These are phyloP conservation scores for Scaptomyza polygonia DNA, from an alignment of 2,888 invertebrate species.

Conservation along the genomic window DNA sequence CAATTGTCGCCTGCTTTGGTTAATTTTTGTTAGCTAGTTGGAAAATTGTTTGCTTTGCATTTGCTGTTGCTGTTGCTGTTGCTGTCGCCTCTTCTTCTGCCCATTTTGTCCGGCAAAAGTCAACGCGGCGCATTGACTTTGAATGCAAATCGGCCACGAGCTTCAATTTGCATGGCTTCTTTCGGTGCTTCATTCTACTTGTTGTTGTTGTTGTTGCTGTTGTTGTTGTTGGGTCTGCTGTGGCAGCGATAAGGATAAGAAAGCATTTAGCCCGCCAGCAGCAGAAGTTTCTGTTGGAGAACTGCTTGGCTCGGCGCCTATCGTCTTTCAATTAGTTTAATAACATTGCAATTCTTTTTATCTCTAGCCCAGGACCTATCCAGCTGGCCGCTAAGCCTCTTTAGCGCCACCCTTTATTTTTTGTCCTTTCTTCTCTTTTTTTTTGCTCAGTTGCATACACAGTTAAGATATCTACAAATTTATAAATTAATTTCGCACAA, in stretches of 20 bases:
- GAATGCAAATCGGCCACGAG: slow-evolving; percentile 71
- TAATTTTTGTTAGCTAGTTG: slow-evolving; percentile 51
- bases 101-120: slow-evolving; percentile 59
- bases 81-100: slow-evolving; percentile 1
- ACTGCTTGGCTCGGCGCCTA: slow-evolving; percentile 56
- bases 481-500: slow-evolving; percentile 23
- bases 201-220: slow-evolving; percentile 18
- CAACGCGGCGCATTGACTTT: slow-evolving; percentile 72
- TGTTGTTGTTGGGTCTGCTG: slow-evolving; percentile 46
- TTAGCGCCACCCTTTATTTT: slow-evolving; percentile 27
- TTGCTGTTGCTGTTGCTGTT: slow-evolving; percentile 33
- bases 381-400: slow-evolving; percentile 51
- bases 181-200: slow-evolving; percentile 8
- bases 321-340: slow-evolving; percentile 80
- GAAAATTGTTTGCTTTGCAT: slow-evolving; percentile 70
- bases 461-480: not conserved
- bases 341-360: slow-evolving; percentile 71
- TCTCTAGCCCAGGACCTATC: slow-evolving; percentile 54
- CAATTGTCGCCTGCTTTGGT: slow-evolving; percentile 44
- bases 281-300: not conserved
- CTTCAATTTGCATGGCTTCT: slow-evolving; percentile 70
- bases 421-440: slow-evolving; percentile 3
- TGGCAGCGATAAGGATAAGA: slow-evolving; percentile 49
- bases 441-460: not conserved
- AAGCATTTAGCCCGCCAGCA: slow-evolving; percentile 31